A percentile compares a stretch with the other conserved stretches of the same genome.
phyloP scores from a whole-genome alignment of 1,140 invertebrate genomes.

The Drosophila ambigua region DNA sequence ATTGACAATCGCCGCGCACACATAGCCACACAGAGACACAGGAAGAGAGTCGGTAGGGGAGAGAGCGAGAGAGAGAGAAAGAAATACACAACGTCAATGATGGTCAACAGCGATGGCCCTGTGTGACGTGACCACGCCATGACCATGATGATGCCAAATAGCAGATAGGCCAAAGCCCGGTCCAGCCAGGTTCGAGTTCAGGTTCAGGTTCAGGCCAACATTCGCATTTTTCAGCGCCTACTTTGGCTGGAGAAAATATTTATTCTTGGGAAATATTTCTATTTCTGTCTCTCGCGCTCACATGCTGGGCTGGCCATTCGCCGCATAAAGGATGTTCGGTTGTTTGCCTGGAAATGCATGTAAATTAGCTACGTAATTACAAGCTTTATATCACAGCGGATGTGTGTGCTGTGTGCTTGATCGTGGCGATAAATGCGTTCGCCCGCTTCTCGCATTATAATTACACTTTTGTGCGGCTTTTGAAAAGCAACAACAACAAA shows the following conservation, averaged over 20 bases:
- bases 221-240: constrained; percentile 73
- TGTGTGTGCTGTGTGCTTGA: constrained; percentile 59
- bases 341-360: constrained; percentile 49
- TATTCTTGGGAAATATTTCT: constrained; percentile 6
- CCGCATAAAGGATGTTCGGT: constrained; percentile 67
- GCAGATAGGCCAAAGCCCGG: constrained; percentile 66
- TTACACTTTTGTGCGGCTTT: constrained; percentile 65
- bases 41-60: too few species aligned
- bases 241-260: constrained; percentile 46
- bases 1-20: constrained; percentile 60
- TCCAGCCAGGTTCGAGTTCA: constrained; percentile 1
- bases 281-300: not conserved
- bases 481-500: constrained; percentile 22
- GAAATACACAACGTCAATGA: constrained; percentile 54
- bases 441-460: constrained; percentile 75
- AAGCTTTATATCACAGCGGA: constrained; percentile 45
- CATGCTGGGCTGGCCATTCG: not conserved
- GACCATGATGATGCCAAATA: constrained; percentile 69
- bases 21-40: not conserved
- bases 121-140: constrained; percentile 75
- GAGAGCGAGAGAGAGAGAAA: not conserved
- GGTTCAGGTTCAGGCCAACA: constrained; percentile 34
- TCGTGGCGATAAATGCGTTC: constrained; percentile 74
- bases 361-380: constrained; percentile 76
- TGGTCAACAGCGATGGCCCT: constrained; percentile 77